phyloP scores from a whole-genome alignment of 2,888 invertebrate genomes.

The Gibbula magus region DNA sequence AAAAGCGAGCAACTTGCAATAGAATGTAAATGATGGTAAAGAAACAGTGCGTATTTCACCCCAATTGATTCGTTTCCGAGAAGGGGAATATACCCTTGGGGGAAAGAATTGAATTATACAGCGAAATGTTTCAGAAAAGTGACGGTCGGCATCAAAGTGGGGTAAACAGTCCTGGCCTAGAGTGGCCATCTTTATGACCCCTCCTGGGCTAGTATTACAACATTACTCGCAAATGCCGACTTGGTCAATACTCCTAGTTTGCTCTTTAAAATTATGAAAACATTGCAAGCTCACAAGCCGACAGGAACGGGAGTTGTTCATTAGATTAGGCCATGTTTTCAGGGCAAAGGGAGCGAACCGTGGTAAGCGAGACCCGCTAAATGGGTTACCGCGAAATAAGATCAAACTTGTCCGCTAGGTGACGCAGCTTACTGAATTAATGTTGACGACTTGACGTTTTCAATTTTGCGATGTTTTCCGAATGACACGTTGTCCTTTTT shows the following conservation, averaged over 20 bases:
- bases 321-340: slow-evolving; percentile 6
- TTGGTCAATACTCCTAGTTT: slow-evolving; percentile 6
- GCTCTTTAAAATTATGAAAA: slow-evolving; percentile 28
- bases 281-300: slow-evolving; percentile 2
- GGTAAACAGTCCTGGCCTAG: not conserved
- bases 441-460: not conserved
- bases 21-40: slow-evolving; percentile 21
- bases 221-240: slow-evolving; percentile 8
- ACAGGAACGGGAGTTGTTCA: slow-evolving; percentile 7
- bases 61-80: slow-evolving; percentile 23
- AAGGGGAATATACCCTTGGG: slow-evolving; percentile 19
- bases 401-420: slow-evolving; percentile 15
- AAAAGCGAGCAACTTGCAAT: slow-evolving; percentile 18
- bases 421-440: not conserved
- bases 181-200: slow-evolving; percentile 23
- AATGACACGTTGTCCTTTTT: too few species aligned
- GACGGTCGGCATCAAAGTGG: not conserved
- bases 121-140: slow-evolving; percentile 19
- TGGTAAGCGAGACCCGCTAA: slow-evolving; percentile 10
- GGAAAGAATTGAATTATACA: slow-evolving; percentile 19
- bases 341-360: slow-evolving; percentile 11
- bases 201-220: not conserved
- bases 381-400: slow-evolving; percentile 3
- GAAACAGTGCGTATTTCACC: slow-evolving; percentile 5
- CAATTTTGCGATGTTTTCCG: not conserved